A percentile compares a stretch with the other conserved stretches of the same genome.
Conservation (phyloP, 2,113 vertebrate species). For the Tetraodon nigroviridis region DNA sequence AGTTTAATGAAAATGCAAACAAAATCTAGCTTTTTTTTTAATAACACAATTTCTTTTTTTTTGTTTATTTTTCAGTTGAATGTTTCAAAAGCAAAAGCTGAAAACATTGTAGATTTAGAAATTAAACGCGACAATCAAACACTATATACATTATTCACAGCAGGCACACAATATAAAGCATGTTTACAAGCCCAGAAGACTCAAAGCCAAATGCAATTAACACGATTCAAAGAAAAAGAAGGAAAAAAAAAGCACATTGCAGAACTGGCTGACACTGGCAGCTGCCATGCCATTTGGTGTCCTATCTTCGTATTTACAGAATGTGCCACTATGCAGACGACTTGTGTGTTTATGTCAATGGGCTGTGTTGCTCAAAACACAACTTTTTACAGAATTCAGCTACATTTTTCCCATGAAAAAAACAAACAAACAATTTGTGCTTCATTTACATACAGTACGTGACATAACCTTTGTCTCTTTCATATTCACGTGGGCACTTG, state of each 20-base stretch:
- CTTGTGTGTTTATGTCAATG: neutral
- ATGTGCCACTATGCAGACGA: constrained; percentile 10
- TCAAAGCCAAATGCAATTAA: constrained; percentile 3
- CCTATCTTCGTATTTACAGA: neutral
- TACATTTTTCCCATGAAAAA: no score
- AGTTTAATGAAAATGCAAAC: no score
- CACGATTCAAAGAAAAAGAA: constrained; percentile 4
- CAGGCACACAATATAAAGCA: constrained; percentile 3
- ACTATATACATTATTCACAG: constrained; percentile 21
- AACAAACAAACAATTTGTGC: no score
- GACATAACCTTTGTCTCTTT: no score
- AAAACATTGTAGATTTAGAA: neutral
- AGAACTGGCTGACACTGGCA: neutral
- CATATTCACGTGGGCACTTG: no score
- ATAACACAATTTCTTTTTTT: neutral
- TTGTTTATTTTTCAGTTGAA: neutral
- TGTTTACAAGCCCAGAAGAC: constrained; percentile 6
- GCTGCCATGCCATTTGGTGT: neutral
- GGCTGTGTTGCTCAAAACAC: neutral
- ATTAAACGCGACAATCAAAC: constrained; percentile 6
- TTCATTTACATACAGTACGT: neutral
- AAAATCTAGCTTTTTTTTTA: no score
- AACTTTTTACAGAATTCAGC: no score
- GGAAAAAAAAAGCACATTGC: constrained; percentile 39
- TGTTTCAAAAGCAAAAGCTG: neutral